A percentile compares a stretch with the other conserved stretches of the same genome.
These are phyloP conservation scores for Poeciliopsis retropinna DNA, from an alignment of 2,113 vertebrate species.

Conservation along the genomic window DNA sequence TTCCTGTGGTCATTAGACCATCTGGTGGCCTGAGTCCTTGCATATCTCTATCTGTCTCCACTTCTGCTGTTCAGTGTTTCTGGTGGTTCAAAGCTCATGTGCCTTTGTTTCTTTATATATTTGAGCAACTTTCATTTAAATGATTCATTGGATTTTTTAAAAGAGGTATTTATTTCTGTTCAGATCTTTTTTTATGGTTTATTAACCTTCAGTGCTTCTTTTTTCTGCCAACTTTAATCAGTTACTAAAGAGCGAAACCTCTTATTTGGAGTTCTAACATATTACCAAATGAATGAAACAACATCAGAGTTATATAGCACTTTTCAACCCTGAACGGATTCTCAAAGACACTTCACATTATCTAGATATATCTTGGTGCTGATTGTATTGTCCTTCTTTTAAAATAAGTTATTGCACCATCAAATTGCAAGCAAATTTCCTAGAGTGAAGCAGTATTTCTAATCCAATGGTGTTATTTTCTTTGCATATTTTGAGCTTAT, in stretches of 20 bases:
- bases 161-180: not conserved
- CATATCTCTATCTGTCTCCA: conserved; percentile 41
- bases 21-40: conserved; percentile 67
- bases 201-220: no score
- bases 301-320: no score
- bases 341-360: not conserved
- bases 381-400: not conserved
- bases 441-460: not conserved
- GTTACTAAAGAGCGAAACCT: no score
- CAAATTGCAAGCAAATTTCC: not conserved
- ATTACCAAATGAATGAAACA: no score
- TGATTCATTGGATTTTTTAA: not conserved
- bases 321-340: no score
- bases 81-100: conserved; percentile 4
- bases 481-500: not conserved
- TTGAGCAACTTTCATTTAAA: not conserved
- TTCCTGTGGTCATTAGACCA: conserved; percentile 77
- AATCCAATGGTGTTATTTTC: not conserved
- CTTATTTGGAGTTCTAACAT: not conserved
- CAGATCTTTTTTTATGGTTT: no score
- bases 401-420: not conserved
- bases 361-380: not conserved
- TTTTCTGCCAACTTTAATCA: no score
- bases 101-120: conserved; percentile 4
- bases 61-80: conserved; percentile 18